Conservation (phyloP, 2,888 invertebrate species). For the Bugula neritina region DNA sequence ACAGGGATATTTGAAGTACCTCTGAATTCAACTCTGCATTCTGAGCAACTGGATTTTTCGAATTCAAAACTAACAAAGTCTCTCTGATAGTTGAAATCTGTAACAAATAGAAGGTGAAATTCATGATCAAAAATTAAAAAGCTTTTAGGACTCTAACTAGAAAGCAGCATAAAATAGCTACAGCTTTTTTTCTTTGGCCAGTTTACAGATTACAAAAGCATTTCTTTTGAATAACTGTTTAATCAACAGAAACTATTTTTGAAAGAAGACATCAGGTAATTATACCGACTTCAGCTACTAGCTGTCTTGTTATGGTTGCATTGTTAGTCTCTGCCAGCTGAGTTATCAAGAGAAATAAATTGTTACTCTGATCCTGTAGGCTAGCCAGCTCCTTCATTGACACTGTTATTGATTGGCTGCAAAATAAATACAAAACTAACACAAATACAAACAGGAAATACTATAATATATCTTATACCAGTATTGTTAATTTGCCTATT, state of each 20-base stretch:
- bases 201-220: no score
- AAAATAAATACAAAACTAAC: background rate
- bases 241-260: no score
- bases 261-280: no score
- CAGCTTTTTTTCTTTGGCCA: no score
- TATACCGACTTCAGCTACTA: background rate
- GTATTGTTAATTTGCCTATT: no score
- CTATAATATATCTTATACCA: no score
- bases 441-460: no score
- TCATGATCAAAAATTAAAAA: no score
- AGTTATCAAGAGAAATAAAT: background rate
- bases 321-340: background rate
- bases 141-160: no score
- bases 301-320: background rate
- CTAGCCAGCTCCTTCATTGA: background rate
- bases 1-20: background rate
- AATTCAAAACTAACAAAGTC: background rate
- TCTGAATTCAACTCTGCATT: background rate
- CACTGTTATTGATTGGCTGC: background rate
- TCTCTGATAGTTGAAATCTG: background rate
- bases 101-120: background rate
- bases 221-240: no score
- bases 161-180: no score
- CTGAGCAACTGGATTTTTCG: background rate
- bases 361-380: background rate